A percentile compares a stretch with the other conserved stretches of the same genome.
phyloP scores from a whole-genome alignment of 2,888 invertebrate species.

The Acanthoscelides obtectus region DNA sequence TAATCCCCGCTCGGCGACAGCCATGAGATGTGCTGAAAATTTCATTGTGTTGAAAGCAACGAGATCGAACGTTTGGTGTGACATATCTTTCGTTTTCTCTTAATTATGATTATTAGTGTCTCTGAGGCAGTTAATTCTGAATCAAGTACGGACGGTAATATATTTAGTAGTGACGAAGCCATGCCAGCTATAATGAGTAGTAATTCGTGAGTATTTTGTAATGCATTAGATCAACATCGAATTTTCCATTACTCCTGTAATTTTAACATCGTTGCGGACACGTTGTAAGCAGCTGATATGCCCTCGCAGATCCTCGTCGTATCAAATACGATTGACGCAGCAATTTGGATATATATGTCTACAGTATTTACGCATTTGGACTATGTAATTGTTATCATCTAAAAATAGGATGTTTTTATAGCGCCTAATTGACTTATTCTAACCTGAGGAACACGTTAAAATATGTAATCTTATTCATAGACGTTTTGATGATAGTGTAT shows the following conservation, averaged over 20 bases:
- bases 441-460: neutral
- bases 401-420: neutral
- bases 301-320: neutral
- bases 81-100: constrained; percentile 25
- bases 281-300: neutral
- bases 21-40: neutral
- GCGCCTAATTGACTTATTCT: neutral
- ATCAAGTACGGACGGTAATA: constrained; percentile 37
- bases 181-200: constrained; percentile 47
- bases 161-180: constrained; percentile 40
- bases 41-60: neutral
- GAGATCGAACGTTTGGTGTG: neutral
- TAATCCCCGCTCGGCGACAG: neutral
- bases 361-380: neutral
- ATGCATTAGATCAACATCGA: neutral
- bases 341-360: neutral
- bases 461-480: neutral
- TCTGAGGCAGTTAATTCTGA: constrained; percentile 44
- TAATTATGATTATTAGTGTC: constrained; percentile 49
- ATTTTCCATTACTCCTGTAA: neutral
- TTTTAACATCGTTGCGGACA: neutral
- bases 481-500: neutral
- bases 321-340: neutral
- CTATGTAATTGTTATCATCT: neutral
- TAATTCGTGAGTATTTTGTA: constrained; percentile 40